These are phyloP conservation scores for Mythimna loreyi DNA, from an alignment of 2,888 invertebrate species.

Conservation along the genomic window DNA sequence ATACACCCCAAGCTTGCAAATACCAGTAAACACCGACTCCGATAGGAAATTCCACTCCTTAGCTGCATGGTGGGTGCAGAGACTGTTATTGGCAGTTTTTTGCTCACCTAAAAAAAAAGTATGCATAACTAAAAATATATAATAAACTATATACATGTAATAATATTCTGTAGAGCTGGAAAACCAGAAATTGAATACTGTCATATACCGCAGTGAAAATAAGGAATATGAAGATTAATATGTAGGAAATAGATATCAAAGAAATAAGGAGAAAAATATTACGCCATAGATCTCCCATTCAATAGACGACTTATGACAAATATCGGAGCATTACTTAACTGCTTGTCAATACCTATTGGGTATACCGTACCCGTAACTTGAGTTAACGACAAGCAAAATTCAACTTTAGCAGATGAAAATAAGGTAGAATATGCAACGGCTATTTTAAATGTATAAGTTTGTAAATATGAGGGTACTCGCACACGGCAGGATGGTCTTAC, in stretches of 20 bases:
- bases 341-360: constrained; percentile 45
- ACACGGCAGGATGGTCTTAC: constrained; percentile 49
- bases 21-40: too few relatives aligned
- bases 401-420: constrained; percentile 4
- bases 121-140: too few relatives aligned
- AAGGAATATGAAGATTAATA: constrained; percentile 15
- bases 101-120: too few relatives aligned
- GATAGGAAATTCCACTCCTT: too few relatives aligned
- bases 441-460: constrained; percentile 7
- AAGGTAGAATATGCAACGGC: constrained; percentile 13
- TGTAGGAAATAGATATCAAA: constrained; percentile 13
- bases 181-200: background rate
- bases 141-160: too few relatives aligned
- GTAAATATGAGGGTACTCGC: constrained; percentile 43
- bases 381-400: constrained; percentile 8
- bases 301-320: constrained; percentile 57
- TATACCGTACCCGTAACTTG: constrained; percentile 14
- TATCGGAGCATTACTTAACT: constrained; percentile 53
- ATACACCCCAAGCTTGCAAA: too few relatives aligned
- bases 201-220: constrained; percentile 4
- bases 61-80: too few relatives aligned
- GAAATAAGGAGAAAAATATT: constrained; percentile 43
- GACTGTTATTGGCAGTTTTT: too few relatives aligned
- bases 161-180: too few relatives aligned
- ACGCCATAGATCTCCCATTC: constrained; percentile 35